Evolutionary conservation across 2,797 vertebrate genomes (phyloP), one percentile per base, ranked within the genome.

Genomic region (Sebastes paucispinis): DNA sequence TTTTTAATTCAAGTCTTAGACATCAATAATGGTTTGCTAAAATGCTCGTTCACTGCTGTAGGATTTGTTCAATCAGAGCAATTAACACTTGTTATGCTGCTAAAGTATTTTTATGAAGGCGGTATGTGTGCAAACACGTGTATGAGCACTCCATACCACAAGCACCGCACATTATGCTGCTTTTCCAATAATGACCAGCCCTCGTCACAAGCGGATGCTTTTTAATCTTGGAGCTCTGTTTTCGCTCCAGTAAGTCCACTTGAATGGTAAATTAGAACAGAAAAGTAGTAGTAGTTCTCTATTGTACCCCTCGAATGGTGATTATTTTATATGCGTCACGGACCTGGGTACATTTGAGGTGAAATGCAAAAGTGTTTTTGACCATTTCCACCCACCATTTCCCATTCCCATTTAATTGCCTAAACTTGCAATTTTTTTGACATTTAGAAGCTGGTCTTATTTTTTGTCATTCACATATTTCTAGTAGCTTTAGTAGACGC

Each of bases 1-100:
- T 75, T 86, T 85, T 81, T 79, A 79, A 90, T 89, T 85, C 1
- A 67, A 75, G 87, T 87, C 63, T 73, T 52, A 54, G 50, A 67
- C 39, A 12, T 14, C 34, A 31, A 34, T 50, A 39, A 79, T 54
- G 57, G 73, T 31, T n/a, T n/a, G 11, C 10, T 6, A 13, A 6
- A 82, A 47, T 24, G 43, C 62, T 25, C 69, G 43, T 73, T 43
- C 24, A 32, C 31, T 25, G 36, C 24, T 59, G 65, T 57, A 60
- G 20, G 54, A 75, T 82, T 67, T 32, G 54, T 83, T 81, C 43
- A 73, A 36, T 77, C 8, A 55, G 59, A 39, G 5, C 57, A 82
- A 82, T 90, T 83, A 87, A 79, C 62, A 4, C 29, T 34, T 12
- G 24, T 69, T 60, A 8, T 13, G 18, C 7, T 47, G 34, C 18